phyloP scores from a whole-genome alignment of 2,113 vertebrate species.

The Heptranchias perlo region DNA sequence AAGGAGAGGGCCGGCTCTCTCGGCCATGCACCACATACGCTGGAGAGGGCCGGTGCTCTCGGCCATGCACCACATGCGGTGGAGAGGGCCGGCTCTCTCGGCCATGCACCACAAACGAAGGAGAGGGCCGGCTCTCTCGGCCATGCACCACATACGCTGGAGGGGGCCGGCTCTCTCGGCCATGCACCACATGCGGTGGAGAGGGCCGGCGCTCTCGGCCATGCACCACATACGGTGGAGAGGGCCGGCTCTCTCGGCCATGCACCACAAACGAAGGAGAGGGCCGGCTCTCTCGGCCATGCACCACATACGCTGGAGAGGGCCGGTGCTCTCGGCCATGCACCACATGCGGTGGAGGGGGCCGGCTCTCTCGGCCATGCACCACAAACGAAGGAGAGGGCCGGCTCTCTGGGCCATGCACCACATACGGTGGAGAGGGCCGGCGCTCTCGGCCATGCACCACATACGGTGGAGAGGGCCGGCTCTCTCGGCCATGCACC shows the following conservation, averaged over 20 bases:
- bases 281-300: background rate
- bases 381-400: no score
- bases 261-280: no score
- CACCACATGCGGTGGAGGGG: background rate
- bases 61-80: no score
- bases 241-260: background rate
- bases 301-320: background rate
- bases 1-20: background rate
- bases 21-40: no score
- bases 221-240: no score
- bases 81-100: background rate
- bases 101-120: no score
- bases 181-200: no score
- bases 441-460: background rate
- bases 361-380: background rate
- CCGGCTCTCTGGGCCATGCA: background rate
- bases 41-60: background rate
- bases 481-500: background rate
- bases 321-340: no score
- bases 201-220: background rate
- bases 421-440: background rate
- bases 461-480: no score
- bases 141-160: no score
- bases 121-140: background rate
- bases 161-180: background rate